Percentiles rank a stretch among this genome's conserved stretches.
These are phyloP conservation scores for Aporrectodea caliginosa DNA, from an alignment of 1,140 invertebrate species.

Conservation along the genomic window DNA sequence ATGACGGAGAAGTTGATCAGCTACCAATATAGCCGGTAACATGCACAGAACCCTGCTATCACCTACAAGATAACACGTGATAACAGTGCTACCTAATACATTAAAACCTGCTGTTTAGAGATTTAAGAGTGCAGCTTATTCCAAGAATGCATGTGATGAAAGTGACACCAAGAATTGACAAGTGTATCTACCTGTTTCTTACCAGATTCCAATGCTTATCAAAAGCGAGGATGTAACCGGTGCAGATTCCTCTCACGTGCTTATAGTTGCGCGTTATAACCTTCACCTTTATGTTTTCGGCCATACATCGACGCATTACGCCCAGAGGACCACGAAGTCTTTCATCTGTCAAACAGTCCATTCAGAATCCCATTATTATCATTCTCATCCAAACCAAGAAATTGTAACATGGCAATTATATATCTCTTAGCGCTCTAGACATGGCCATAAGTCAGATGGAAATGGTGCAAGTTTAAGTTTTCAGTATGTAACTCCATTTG, in stretches of 20 bases:
- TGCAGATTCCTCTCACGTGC: slow-evolving; percentile 70
- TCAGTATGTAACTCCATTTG: too few species aligned
- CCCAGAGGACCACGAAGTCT: slow-evolving; percentile 42
- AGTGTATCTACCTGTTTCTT: too few species aligned
- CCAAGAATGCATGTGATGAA: not conserved
- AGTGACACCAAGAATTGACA: not conserved
- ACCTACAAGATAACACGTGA: not conserved
- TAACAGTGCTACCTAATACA: not conserved
- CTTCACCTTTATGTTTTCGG: slow-evolving; percentile 44
- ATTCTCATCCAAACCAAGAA: too few species aligned
- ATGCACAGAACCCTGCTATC: too few species aligned
- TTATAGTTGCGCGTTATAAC: slow-evolving; percentile 57
- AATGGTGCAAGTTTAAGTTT: too few species aligned
- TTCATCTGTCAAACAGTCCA: not conserved
- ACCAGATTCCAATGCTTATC: slow-evolving; percentile 91
- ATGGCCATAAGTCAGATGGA: too few species aligned
- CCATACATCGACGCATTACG: slow-evolving; percentile 45
- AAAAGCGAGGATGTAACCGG: slow-evolving; percentile 78
- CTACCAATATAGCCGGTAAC: too few species aligned
- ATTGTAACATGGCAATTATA: too few species aligned
- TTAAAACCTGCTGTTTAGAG: not conserved
- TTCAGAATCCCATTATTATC: not conserved
- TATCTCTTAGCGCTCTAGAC: too few species aligned
- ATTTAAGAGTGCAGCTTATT: not conserved
- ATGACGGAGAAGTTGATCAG: too few species aligned